Base-by-base conservation (phyloP, 30 jellyfish, hydroid and myxozoan genomes). In the Turritopsis dohrnii region DNA sequence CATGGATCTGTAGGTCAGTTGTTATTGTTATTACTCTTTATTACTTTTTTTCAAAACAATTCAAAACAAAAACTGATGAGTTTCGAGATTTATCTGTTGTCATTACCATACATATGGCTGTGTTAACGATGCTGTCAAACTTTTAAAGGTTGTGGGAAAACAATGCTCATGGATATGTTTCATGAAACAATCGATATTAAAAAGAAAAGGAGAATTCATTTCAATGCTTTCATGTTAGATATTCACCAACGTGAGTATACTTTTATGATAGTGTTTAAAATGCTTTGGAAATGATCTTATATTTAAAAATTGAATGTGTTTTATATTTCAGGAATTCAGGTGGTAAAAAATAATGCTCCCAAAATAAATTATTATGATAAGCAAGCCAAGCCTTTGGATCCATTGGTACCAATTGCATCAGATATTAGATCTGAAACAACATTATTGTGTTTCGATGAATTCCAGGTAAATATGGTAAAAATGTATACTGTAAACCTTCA, bases 81-180 rank as follows among this genome's bases (percentile, higher is more conserved):
- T n/a, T n/a, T n/a, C n/a, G n/a, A n/a, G n/a, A n/a, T n/a, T n/a
- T n/a, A n/a, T n/a, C n/a, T n/a, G n/a, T n/a, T n/a, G n/a, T n/a
- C n/a, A n/a, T n/a, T n/a, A n/a, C n/a, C n/a, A n/a, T n/a, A n/a
- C n/a, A n/a, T n/a, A n/a, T n/a, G n/a, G n/a, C n/a, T n/a, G n/a
- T n/a, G n/a, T n/a, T n/a, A n/a, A n/a, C n/a, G n/a, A n/a, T 76
- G 20, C 25, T 76, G 73, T 60, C 0, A 18, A 18, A 8, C 26
- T 24, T 79, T 21, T 41, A 1, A 26, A 94, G 99, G 99, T 24
- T 90, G 96, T 89, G 99, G 99, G 13, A 94, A 94, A 54, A 94
- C 99, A 27, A 94, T 94, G 99, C 73, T 94, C 53, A 94, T 94
- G 99, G 99, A 94, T 79, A 53, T 94, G 66, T 89, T 94, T 52